phyloP scores from a whole-genome alignment of 2,888 invertebrate species.

The Vandiemenella viatica region DNA sequence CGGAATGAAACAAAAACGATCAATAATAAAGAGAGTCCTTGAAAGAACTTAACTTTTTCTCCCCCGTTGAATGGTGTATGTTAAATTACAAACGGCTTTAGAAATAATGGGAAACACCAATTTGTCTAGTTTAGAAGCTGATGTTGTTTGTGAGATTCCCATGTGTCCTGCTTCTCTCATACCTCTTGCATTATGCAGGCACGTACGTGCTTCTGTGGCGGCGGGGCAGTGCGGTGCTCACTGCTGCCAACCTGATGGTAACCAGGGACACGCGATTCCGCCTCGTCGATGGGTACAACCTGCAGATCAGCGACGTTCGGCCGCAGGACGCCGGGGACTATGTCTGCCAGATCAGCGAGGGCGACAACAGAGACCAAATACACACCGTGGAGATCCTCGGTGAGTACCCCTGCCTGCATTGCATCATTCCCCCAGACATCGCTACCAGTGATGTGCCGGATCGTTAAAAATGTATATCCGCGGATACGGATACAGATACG shows the following conservation, averaged over 20 bases:
- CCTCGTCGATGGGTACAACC: conserved; percentile 50
- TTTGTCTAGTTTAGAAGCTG: neutral
- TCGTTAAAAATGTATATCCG: too few species aligned
- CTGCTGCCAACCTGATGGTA: conserved; percentile 55
- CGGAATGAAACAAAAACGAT: too few species aligned
- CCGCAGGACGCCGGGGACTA: conserved; percentile 57
- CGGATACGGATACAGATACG: too few species aligned
- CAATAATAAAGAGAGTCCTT: too few species aligned
- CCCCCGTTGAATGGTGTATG: too few species aligned
- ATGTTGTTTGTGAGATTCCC: neutral
- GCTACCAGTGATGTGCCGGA: too few species aligned
- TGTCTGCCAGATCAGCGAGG: conserved; percentile 57
- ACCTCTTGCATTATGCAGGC: conserved; percentile 30
- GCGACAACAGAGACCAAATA: conserved; percentile 49
- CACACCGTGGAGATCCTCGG: conserved; percentile 55
- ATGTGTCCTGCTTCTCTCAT: neutral
- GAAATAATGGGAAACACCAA: too few species aligned
- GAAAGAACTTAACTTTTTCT: too few species aligned
- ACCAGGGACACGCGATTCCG: conserved; percentile 49
- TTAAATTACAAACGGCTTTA: too few species aligned
- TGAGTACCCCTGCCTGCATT: conserved; percentile 15
- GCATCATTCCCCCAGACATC: too few species aligned
- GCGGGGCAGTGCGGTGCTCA: conserved; percentile 50
- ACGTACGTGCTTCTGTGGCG: conserved; percentile 52
- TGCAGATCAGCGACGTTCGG: conserved; percentile 52